These are phyloP conservation scores for Thecophora atra DNA, from an alignment of 2,888 invertebrate species.

Conservation along the genomic window DNA sequence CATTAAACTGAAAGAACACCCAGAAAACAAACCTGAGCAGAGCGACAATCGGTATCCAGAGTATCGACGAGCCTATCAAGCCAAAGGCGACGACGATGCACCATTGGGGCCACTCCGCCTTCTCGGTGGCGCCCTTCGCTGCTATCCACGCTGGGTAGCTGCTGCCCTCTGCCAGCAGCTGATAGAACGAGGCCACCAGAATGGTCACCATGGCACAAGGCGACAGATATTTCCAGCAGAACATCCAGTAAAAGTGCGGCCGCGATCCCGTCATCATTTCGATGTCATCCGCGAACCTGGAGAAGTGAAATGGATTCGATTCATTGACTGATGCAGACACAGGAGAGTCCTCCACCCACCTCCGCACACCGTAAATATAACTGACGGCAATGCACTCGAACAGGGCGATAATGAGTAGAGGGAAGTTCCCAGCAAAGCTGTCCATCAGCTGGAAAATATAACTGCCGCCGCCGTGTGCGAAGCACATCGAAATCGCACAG, in stretches of 20 bases:
- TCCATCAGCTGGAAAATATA: conserved; percentile 94
- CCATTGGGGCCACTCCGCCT: conserved; percentile 89
- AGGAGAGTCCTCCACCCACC: conserved; percentile 71
- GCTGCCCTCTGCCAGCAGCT: conserved; percentile 81
- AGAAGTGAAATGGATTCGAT: neutral
- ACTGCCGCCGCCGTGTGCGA: conserved; percentile 92
- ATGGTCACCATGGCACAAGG: conserved; percentile 90
- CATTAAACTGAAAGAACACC: neutral
- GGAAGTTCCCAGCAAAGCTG: conserved; percentile 93
- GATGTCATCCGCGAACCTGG: conserved; percentile 90
- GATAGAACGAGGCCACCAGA: conserved; percentile 82
- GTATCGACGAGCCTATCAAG: conserved; percentile 80
- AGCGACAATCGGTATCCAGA: conserved; percentile 89
- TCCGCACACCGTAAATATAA: conserved; percentile 92
- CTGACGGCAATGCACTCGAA: conserved; percentile 91
- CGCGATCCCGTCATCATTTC: conserved; percentile 93
- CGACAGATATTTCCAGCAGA: conserved; percentile 94
- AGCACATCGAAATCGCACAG: conserved; percentile 86
- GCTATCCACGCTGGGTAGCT: conserved; percentile 88
- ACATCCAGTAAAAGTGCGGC: conserved; percentile 89
- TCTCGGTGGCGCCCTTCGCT: conserved; percentile 76
- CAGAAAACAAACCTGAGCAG: conserved; percentile 74
- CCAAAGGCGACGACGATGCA: conserved; percentile 78
- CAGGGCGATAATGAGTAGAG: conserved; percentile 89
- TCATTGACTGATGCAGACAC: neutral